phyloP scores from a whole-genome alignment of 2,113 vertebrate genomes.

The Brachyhypopomus gauderio region DNA sequence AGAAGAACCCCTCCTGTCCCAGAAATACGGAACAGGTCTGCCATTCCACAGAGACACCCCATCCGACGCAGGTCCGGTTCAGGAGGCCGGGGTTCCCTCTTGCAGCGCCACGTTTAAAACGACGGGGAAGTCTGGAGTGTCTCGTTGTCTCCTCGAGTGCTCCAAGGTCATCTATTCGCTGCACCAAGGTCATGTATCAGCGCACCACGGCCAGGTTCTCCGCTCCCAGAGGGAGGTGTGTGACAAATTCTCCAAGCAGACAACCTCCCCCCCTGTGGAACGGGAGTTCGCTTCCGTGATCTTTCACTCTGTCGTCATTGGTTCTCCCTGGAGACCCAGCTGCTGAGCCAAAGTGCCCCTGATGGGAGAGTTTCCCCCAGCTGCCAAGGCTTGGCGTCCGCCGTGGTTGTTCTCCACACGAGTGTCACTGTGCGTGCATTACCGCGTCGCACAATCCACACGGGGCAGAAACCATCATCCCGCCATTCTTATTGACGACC shows the following conservation, averaged over 20 bases:
- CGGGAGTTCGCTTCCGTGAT: neutral
- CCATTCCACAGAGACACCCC: neutral
- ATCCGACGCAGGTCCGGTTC: neutral
- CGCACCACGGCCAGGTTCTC: neutral
- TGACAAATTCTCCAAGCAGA: neutral
- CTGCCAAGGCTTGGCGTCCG: neutral
- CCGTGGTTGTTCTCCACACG: neutral
- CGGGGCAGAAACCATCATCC: neutral
- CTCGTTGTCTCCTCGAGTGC: neutral
- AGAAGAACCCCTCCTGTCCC: too few relatives aligned
- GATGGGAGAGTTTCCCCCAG: neutral
- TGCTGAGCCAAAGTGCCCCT: neutral
- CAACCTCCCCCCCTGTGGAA: neutral
- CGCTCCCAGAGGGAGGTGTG: neutral
- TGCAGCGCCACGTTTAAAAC: neutral
- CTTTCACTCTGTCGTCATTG: neutral
- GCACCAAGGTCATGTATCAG: neutral
- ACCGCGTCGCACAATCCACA: neutral
- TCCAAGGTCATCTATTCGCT: neutral
- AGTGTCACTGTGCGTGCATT: neutral
- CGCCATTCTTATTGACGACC: neutral
- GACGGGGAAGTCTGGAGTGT: neutral
- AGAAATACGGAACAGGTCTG: conserved; percentile 1
- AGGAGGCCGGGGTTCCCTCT: neutral
- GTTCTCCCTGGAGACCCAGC: neutral